Evolutionary conservation across 2,888 invertebrate genomes (phyloP).

Genomic region (Phortica okadai): DNA sequence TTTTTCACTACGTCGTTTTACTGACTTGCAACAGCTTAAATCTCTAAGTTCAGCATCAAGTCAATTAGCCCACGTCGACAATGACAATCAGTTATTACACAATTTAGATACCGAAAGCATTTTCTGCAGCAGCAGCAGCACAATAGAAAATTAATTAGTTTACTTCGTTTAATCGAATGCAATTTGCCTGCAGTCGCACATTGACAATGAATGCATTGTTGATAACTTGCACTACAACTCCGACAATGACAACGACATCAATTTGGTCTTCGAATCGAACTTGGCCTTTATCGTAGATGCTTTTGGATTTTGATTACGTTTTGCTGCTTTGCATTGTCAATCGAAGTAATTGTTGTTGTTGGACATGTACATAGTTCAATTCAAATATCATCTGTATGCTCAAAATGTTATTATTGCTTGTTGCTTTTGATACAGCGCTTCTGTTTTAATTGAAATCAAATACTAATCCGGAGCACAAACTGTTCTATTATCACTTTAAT

Average conservation of each 20-base stretch:
- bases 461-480: neutral
- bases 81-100: constrained; percentile 21
- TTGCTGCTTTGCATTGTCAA: constrained; percentile 23
- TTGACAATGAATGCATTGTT: constrained; percentile 38
- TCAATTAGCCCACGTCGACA: neutral
- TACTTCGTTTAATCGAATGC: constrained; percentile 71
- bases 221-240: neutral
- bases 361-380: neutral
- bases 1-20: neutral
- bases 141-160: constrained; percentile 72
- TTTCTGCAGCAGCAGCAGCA: neutral
- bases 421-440: neutral
- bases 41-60: neutral
- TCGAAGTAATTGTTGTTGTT: constrained; percentile 43
- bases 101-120: constrained; percentile 3
- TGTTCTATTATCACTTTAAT: neutral
- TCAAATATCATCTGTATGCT: neutral
- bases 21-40: neutral
- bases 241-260: constrained; percentile 46
- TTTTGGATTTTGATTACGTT: constrained; percentile 22
- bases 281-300: neutral
- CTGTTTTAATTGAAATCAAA: neutral
- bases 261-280: constrained; percentile 34
- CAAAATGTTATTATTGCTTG: neutral
- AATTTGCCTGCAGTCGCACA: constrained; percentile 65